Base-by-base conservation (phyloP, 2,888 invertebrate species). In the Synanthedon vespiformis region DNA sequence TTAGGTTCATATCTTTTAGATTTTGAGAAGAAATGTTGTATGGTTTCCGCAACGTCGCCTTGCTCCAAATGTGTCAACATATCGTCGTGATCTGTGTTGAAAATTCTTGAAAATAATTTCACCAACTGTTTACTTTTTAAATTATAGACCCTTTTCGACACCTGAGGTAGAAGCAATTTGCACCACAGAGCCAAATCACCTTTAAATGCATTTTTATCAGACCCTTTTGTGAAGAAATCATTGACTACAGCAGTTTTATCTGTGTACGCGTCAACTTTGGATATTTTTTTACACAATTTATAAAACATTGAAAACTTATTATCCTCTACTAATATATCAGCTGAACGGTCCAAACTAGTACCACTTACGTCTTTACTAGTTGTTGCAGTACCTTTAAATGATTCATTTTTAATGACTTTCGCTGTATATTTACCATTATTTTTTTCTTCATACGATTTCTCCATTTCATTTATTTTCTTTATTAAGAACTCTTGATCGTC, bases 61-160 rank as follows among this genome's bases (percentile, higher is more conserved):
- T 95, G 90, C 68, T 97, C 95, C 60, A 97, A 88, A 79, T 96
- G 92, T 60, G 93, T 91, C 8, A 95, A 77, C 96, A 98, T 97
- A 49, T 92, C 92, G 61, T 93, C 91, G 56, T 92, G 92, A 74
- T 92, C 91, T 0, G 89, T 89, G 3, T 86, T 79, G 60, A 97
- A 94, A 55, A 97, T 91, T 78, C 91, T 90, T 49, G 95, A 92
- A 73, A 96, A 97, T 49, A 97, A 77, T 79, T 98, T 97, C 0
- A 96, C 87, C 52, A 98, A 86, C 69, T 97, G 96, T 74, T 96
- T 97, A 70, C 94, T 96, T 84, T 96, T 95, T 51, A 98, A 83
- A 84, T 98, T 97, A 73, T 97, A 98, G 40, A 97, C 91, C 56
- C 95, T 88, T 74, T 96, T 95, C 12, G 92, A 89, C 27, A 93